These are phyloP conservation scores for Catharus fuscescens DNA, from an alignment of 2,113 vertebrate species.

Conservation along the genomic window DNA sequence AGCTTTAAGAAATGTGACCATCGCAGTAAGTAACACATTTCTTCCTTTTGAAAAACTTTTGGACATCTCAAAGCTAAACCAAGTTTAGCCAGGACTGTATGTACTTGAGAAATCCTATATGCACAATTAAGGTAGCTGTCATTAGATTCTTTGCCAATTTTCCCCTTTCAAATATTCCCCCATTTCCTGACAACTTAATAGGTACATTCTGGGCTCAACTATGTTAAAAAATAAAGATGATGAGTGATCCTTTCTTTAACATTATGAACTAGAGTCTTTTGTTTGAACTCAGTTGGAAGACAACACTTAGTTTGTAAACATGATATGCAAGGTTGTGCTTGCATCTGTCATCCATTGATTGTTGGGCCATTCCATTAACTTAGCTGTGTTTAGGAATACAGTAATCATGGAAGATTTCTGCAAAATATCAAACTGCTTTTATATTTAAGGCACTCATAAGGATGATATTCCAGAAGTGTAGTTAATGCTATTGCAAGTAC, in stretches of 20 bases:
- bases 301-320: neutral
- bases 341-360: neutral
- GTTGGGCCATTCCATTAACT: neutral
- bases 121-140: neutral
- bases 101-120: neutral
- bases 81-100: neutral
- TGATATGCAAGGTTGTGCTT: neutral
- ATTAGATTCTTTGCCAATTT: neutral
- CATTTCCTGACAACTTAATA: neutral
- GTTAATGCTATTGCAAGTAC: neutral
- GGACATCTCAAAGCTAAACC: neutral
- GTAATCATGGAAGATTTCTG: neutral
- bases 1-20: slow-evolving; percentile 91
- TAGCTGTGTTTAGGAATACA: neutral
- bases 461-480: neutral
- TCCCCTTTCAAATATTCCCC: neutral
- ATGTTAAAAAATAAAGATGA: neutral
- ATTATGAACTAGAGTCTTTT: neutral
- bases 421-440: neutral
- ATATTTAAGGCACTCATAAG: neutral
- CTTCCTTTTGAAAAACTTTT: neutral
- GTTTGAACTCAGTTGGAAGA: neutral
- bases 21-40: slow-evolving; percentile 81
- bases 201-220: neutral
- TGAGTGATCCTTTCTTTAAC: neutral